Evolutionary conservation across 2,888 invertebrate genomes (phyloP).

Genomic region (Galerucella pusilla): DNA sequence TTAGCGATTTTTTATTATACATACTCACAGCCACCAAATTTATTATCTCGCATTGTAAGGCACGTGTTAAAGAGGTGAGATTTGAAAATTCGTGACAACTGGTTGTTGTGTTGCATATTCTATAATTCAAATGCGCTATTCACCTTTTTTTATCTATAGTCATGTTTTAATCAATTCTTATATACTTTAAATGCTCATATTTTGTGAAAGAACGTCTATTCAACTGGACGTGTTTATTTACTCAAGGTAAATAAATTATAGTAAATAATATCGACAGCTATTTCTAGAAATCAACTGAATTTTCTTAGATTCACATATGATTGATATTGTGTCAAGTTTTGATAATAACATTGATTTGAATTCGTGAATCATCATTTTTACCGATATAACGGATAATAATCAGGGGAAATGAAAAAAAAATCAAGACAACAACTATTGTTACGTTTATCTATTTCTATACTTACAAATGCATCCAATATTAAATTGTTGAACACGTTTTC

Average conservation of each 20-base stretch:
- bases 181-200: neutral
- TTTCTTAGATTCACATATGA: neutral
- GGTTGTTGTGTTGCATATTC: neutral
- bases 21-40: neutral
- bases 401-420: neutral
- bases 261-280: constrained; percentile 16
- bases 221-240: constrained; percentile 29
- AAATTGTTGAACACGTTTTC: too few species aligned
- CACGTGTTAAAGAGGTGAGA: too few species aligned
- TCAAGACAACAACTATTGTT: too few species aligned
- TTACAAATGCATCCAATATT: too few species aligned
- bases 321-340: too few species aligned
- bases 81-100: neutral
- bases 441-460: too few species aligned
- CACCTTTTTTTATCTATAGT: too few species aligned
- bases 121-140: neutral
- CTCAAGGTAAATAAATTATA: constrained; percentile 30
- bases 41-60: too few species aligned
- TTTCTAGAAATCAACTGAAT: constrained; percentile 26
- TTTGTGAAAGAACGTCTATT: constrained; percentile 13
- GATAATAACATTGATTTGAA: too few species aligned
- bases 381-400: neutral
- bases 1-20: neutral
- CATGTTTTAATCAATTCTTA: neutral
- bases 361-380: neutral